These are phyloP conservation scores for Pardalotus punctatus DNA, from an alignment of 2,113 vertebrate species.

Conservation along the genomic window DNA sequence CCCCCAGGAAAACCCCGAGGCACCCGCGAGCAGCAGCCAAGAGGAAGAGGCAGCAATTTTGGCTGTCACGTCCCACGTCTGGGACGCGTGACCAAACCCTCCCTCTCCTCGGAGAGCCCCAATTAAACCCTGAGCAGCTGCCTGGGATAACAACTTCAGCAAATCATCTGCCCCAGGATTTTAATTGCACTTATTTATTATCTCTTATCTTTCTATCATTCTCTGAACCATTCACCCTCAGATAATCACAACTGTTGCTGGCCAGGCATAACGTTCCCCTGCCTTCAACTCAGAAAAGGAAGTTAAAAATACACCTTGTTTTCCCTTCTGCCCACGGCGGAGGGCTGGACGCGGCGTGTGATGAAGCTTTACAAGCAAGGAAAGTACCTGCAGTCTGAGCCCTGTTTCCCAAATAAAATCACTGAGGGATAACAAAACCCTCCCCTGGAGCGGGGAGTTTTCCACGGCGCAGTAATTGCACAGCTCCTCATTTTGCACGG, in stretches of 20 bases:
- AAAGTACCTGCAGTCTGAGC: conserved; percentile 27
- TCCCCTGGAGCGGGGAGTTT: background rate
- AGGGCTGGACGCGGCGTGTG: background rate
- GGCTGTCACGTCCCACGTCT: background rate
- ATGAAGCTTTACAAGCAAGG: background rate
- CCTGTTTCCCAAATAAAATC: background rate
- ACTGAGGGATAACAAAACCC: background rate
- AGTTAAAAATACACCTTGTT: background rate
- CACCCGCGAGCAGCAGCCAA: rapidly evolving
- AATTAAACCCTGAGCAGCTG: background rate
- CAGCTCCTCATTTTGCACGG: background rate
- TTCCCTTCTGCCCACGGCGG: background rate
- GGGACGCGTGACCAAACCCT: background rate
- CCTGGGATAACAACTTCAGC: background rate
- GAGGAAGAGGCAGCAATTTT: background rate
- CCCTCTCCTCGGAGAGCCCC: background rate
- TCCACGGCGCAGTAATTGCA: background rate
- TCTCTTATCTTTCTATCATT: background rate
- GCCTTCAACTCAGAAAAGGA: background rate
- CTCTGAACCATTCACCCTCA: background rate
- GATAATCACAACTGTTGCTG: background rate
- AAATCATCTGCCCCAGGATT: background rate
- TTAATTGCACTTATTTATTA: background rate
- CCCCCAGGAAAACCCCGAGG: background rate
- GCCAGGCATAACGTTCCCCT: background rate